Conservation (phyloP, 2,888 invertebrate genomes). For the Drosophila mettleri region DNA sequence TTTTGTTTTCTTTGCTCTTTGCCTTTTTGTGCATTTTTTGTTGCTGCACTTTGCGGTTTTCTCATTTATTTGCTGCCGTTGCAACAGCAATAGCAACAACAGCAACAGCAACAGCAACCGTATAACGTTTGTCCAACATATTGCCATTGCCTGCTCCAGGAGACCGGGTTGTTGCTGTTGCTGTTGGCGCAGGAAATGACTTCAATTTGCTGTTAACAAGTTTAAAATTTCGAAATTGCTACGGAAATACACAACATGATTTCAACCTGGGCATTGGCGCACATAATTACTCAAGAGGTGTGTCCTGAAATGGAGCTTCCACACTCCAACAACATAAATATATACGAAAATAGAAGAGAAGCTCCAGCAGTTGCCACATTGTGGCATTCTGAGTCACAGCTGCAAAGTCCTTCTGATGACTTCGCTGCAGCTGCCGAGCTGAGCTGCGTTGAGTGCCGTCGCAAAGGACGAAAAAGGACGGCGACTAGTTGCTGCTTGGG, state of each 20-base stretch:
- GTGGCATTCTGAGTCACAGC: slow-evolving; percentile 5
- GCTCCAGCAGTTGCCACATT: background rate
- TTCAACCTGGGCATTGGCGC: slow-evolving; percentile 70
- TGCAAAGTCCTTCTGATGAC: slow-evolving; percentile 28
- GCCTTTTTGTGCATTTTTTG: slow-evolving; percentile 57
- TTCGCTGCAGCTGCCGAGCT: slow-evolving; percentile 20
- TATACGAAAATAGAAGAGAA: background rate
- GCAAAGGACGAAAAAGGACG: slow-evolving; percentile 4
- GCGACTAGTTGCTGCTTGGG: slow-evolving; percentile 26
- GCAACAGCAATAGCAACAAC: slow-evolving; percentile 28
- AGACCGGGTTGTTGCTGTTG: slow-evolving; percentile 26
- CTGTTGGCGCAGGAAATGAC: slow-evolving; percentile 76
- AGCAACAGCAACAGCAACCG: slow-evolving; percentile 22
- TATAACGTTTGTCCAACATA: slow-evolving; percentile 45
- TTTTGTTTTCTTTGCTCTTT: slow-evolving; percentile 66
- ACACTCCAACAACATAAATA: background rate
- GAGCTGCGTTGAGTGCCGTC: too few species aligned
- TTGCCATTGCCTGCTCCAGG: slow-evolving; percentile 44
- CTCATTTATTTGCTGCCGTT: slow-evolving; percentile 72
- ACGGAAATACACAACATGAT: slow-evolving; percentile 80
- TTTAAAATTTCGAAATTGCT: slow-evolving; percentile 80
- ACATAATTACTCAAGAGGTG: slow-evolving; percentile 75
- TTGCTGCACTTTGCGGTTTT: slow-evolving; percentile 74
- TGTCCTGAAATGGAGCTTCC: slow-evolving; percentile 17
- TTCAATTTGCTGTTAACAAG: slow-evolving; percentile 82